Evolutionary conservation across 2,797 vertebrate genomes (phyloP).

Genomic region (Coendou prehensilis): DNA sequence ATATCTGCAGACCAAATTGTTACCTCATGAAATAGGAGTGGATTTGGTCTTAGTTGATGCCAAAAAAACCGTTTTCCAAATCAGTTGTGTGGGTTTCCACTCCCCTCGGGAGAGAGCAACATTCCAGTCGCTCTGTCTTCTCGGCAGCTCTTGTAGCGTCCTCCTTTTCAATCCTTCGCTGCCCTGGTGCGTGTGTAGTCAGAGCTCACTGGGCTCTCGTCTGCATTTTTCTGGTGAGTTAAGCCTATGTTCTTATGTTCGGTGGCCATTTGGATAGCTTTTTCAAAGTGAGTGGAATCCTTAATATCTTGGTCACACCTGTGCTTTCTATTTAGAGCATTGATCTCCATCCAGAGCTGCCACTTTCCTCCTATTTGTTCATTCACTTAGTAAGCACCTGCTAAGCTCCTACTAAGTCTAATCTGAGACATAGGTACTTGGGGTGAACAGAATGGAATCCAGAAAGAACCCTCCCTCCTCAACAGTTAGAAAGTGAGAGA

Average conservation of each 20-base stretch:
- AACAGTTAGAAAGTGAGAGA: neutral
- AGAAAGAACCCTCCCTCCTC: neutral
- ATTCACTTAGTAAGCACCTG: neutral
- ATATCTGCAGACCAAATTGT: neutral
- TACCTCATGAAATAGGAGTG: neutral
- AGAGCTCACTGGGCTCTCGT: neutral
- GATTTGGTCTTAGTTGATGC: neutral
- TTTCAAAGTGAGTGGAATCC: neutral
- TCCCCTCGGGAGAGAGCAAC: neutral
- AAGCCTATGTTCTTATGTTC: neutral
- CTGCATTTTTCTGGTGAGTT: neutral
- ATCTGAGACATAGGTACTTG: neutral
- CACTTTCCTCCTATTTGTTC: neutral
- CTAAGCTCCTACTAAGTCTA: neutral
- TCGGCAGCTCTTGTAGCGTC: neutral
- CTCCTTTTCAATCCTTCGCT: neutral
- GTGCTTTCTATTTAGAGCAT: neutral
- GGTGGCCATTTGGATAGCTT: neutral
- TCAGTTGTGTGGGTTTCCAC: neutral
- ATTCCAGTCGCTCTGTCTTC: neutral
- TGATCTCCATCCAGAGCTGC: neutral
- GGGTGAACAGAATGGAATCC: neutral
- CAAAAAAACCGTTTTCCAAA: neutral
- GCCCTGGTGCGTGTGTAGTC: neutral
- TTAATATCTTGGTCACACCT: neutral